Base-by-base conservation (phyloP, 2,797 vertebrate genomes). In the Leptatherina wallacei region DNA sequence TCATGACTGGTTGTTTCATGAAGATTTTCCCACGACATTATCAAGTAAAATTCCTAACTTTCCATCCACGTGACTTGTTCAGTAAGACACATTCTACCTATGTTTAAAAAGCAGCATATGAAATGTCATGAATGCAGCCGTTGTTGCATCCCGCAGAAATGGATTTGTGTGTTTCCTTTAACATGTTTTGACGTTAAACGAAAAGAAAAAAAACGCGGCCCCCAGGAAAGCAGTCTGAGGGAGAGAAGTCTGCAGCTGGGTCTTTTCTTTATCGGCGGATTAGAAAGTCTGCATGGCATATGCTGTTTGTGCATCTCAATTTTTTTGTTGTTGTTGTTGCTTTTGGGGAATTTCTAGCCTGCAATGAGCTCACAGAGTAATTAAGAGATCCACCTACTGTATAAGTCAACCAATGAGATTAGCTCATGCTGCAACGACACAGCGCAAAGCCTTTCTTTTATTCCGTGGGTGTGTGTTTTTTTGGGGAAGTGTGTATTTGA, bases 401-500 rank as follows among this genome's bases (percentile, higher is more conserved):
- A 32, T 56, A 18, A 29, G 16, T 30, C 22, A 24, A 38, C 49
- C 14, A 42, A n/a, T n/a, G 9, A 30, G 18, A 24, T 22, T 22
- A 66, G 20, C 52, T 66, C 65, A 6, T 66, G 52, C 52, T 56
- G 35, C 36, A 57, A 27, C 29, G 20, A 30, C 38, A 42, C 10
- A n/a, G 29, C 49, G 18, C 38, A 40, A 27, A 11, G 49, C 49
- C 7, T 18, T 1, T 33, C 9, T 9, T 18, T 51, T 18, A 6
- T 8, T 38, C 18, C 2, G 65, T 35, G 24, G 10, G 24, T 38
- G 13, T 68, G 40, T 75, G 63, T n/a, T n/a, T 38, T 56, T 64
- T 14, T 54, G 44, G 29, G 22, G 61, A 27, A 20, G 52, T 60
- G 59, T 33, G 62, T 68, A 49, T 55, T 5, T 69, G 55, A 58